Percentiles rank a stretch among this genome's conserved stretches.
phyloP scores from a whole-genome alignment of 2,797 vertebrate species.

The Mormyrops attenuatus region DNA sequence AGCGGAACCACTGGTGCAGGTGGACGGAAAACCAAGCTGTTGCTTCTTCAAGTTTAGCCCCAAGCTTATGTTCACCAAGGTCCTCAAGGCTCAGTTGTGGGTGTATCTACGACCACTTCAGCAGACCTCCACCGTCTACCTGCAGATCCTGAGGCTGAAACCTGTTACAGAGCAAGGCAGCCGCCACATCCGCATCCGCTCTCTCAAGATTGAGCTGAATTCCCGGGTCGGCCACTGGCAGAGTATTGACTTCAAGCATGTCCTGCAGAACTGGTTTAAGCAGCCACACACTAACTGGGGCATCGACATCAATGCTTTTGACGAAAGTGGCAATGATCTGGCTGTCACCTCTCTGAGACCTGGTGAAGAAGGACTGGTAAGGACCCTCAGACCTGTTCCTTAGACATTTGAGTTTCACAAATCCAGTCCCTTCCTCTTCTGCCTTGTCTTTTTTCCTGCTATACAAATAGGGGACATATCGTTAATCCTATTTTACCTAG shows the following conservation, averaged over 20 bases:
- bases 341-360: constrained; percentile 90
- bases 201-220: constrained; percentile 93
- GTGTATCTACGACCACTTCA: constrained; percentile 92
- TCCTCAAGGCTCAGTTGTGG: constrained; percentile 97
- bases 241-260: constrained; percentile 98
- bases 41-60: constrained; percentile 99
- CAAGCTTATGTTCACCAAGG: constrained; percentile 98
- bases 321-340: constrained; percentile 91
- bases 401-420: neutral
- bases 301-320: constrained; percentile 97
- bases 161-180: constrained; percentile 88
- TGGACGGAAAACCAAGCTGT: constrained; percentile 92
- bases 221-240: constrained; percentile 93
- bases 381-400: constrained; percentile 68
- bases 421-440: neutral
- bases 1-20: constrained; percentile 91
- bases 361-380: constrained; percentile 95
- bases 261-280: constrained; percentile 98
- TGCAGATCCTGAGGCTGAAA: constrained; percentile 94
- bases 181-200: constrained; percentile 94
- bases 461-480: neutral
- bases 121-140: constrained; percentile 91
- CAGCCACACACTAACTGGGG: constrained; percentile 98
- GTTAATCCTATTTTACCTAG: neutral
- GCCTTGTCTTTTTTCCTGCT: neutral